phyloP scores from a whole-genome alignment of 1,140 invertebrate genomes.

The Papilio machaon region DNA sequence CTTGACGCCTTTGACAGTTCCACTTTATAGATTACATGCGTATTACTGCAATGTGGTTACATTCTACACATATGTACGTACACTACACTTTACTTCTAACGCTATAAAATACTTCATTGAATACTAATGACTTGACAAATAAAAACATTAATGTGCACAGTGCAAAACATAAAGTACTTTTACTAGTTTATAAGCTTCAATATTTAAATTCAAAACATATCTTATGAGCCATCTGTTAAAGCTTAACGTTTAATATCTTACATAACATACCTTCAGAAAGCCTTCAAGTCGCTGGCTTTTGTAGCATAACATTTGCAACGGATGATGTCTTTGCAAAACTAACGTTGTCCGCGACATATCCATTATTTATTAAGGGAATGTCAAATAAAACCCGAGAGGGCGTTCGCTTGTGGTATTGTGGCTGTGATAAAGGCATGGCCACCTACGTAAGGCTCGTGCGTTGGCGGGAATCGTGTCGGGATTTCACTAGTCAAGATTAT shows the following conservation, averaged over 20 bases:
- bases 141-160: too few relatives aligned
- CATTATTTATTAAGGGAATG: slow-evolving; percentile 69
- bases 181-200: not conserved
- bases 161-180: not conserved
- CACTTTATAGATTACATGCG: not conserved
- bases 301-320: slow-evolving; percentile 33
- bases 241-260: slow-evolving; percentile 21
- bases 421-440: slow-evolving; percentile 69
- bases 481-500: slow-evolving; percentile 62
- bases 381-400: slow-evolving; percentile 70
- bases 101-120: not conserved
- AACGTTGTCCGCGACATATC: slow-evolving; percentile 47
- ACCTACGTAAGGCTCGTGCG: slow-evolving; percentile 65
- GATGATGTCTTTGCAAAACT: slow-evolving; percentile 36
- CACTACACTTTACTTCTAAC: not conserved
- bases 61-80: not conserved
- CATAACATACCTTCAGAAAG: slow-evolving; percentile 9
- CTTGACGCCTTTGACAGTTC: slow-evolving; percentile 22
- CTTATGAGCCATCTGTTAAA: not conserved
- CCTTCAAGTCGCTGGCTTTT: slow-evolving; percentile 21
- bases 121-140: not conserved
- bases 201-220: slow-evolving; percentile 10
- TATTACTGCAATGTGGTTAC: not conserved
- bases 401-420: slow-evolving; percentile 58
- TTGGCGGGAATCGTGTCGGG: slow-evolving; percentile 60